Evolutionary conservation across 2,797 vertebrate species (phyloP).

Genomic region (Loriculus beryllinus): DNA sequence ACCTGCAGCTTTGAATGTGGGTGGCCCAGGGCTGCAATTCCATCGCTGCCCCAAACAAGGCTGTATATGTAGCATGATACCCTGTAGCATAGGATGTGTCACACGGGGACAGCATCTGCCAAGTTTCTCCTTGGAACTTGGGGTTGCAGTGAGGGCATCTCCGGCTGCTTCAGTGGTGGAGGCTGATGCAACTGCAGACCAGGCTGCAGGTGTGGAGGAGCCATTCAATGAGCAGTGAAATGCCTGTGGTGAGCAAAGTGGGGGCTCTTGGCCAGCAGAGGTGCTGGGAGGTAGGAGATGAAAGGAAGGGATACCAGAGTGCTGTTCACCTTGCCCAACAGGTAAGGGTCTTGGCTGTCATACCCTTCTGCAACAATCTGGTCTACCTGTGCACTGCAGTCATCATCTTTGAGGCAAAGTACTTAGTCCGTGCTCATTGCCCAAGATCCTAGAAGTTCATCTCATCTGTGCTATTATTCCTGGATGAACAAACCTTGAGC

Average conservation of each 20-base stretch:
- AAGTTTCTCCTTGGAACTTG: neutral
- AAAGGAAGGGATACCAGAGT: neutral
- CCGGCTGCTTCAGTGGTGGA: neutral
- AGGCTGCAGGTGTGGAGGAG: neutral
- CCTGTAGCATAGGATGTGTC: neutral
- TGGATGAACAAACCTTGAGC: neutral
- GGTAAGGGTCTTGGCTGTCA: too few species aligned
- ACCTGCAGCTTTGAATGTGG: fast-evolving
- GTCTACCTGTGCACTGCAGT: neutral
- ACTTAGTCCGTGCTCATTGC: fast-evolving
- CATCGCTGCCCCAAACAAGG: neutral
- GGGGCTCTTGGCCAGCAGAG: neutral
- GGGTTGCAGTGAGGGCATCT: neutral
- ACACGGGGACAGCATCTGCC: fast-evolving
- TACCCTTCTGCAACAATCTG: neutral
- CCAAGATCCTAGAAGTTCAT: neutral
- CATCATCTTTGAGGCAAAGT: neutral
- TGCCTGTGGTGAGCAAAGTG: neutral
- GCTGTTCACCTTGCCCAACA: neutral
- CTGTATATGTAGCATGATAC: neutral
- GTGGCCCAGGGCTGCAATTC: neutral
- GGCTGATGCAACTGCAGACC: neutral
- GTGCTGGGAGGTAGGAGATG: neutral
- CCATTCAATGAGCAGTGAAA: neutral
- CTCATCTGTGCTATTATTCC: neutral